Conservation (phyloP, 2,797 vertebrate genomes). For the Botia kubotai region DNA sequence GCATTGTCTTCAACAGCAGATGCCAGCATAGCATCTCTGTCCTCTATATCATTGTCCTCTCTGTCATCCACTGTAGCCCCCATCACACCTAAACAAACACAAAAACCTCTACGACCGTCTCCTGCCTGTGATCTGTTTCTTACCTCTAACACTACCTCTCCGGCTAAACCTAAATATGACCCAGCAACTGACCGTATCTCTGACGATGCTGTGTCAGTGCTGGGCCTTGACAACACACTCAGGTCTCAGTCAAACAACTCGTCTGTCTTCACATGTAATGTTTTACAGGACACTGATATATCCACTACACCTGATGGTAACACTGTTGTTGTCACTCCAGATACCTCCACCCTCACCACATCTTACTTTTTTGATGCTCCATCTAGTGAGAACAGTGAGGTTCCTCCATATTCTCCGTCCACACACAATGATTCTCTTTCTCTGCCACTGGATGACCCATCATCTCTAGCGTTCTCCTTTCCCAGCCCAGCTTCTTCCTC, state of each 20-base stretch:
- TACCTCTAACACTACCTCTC: constrained; percentile 39
- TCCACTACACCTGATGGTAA: constrained; percentile 7
- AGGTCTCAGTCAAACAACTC: constrained; percentile 30
- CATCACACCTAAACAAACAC: neutral
- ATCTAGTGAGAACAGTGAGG: neutral
- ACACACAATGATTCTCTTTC: constrained; percentile 34
- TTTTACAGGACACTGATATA: constrained; percentile 11
- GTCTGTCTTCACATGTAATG: constrained; percentile 10
- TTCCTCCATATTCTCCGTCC: neutral
- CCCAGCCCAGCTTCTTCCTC: constrained; percentile 67
- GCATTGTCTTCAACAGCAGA: constrained; percentile 16
- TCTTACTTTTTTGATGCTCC: constrained; percentile 9
- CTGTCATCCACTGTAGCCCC: neutral
- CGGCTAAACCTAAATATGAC: constrained; percentile 9
- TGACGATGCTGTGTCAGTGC: neutral
- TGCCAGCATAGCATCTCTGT: constrained; percentile 7
- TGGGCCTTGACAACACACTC: constrained; percentile 1
- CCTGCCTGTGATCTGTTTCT: neutral
- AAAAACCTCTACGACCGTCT: neutral
- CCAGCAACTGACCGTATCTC: constrained; percentile 18
- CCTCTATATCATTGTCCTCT: neutral
- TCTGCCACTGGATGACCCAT: constrained; percentile 27
- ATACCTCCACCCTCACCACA: neutral
- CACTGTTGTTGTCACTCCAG: neutral
- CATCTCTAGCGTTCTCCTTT: constrained; percentile 35